Evolutionary conservation across 2,888 invertebrate genomes (phyloP).

Genomic region (Tipula vernalis): DNA sequence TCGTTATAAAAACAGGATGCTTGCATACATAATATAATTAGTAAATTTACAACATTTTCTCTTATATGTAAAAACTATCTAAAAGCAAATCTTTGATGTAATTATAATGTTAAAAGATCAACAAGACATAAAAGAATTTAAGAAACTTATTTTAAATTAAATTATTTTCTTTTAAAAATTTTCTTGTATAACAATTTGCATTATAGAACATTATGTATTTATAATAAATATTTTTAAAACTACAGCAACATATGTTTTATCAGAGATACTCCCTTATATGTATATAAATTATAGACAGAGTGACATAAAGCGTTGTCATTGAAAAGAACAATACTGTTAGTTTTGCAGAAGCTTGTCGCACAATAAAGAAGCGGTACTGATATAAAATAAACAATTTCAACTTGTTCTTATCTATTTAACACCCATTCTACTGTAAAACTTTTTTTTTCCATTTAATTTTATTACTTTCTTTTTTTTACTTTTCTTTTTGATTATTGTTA

Average conservation of each 20-base stretch:
- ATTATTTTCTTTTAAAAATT: background rate
- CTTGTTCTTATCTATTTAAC: conserved; percentile 4
- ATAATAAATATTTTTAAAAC: background rate
- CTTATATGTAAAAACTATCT: background rate
- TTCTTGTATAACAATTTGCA: background rate
- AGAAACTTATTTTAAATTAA: background rate
- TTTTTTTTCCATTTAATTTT: background rate
- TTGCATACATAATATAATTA: background rate
- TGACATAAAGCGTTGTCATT: background rate
- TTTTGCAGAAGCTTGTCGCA: background rate
- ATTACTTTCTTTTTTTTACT: background rate
- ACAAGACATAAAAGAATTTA: background rate
- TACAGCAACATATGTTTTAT: background rate
- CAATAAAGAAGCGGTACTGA: background rate
- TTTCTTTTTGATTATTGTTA: background rate
- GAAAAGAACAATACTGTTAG: background rate
- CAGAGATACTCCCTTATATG: background rate
- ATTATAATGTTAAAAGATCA: conserved; percentile 4
- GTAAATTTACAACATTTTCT: background rate
- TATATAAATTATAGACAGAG: background rate
- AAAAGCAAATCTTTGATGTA: background rate
- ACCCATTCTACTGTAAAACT: background rate
- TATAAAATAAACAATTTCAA: background rate
- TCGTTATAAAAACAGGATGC: background rate
- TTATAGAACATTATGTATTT: background rate